Evolutionary conservation across 2,113 vertebrate genomes (phyloP), one percentile per base, ranked within the genome.

Genomic region (Anarhynchus alexandrinus): DNA sequence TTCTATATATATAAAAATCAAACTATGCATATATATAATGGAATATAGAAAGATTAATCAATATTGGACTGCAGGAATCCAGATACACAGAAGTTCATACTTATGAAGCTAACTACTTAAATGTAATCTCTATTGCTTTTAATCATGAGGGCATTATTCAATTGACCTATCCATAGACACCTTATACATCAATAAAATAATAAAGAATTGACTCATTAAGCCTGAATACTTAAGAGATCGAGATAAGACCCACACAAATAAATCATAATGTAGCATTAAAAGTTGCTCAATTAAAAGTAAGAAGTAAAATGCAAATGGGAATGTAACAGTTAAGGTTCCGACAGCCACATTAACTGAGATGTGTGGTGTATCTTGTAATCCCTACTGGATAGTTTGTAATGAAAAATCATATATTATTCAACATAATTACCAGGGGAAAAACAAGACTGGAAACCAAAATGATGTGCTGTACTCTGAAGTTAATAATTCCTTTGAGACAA

Each of bases 361-460:
- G 15, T 77, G 73, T 51, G 42, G 29, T 80, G 11, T 67, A 79
- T 77, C 69, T 84, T 79, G 64, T 65, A 94, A 86, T 72, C 86
- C 57, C 91, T 76, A 76, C 49, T 54, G 93, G 61, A 87, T 27
- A 87, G 77, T 51, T 85, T 29, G 40, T 72, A 96, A 94, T 94
- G 74, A 91, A 94, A 92, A 89, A 82, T 82, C 62, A 91, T 82
- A 29, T 78, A 95, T 97, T 96, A 95, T 91, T 93, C 70, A 95
- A 73, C 9, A 25, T 82, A 70, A 73, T 67, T 95, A 95, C 45
- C 42, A 62, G 47, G 73, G 62, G 81, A 72, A 82, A 93, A 86
- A 59, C 30, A 93, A 38, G 40, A 54, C 62, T 95, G 66, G 77
- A 94, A 95, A 91, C 47, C 14, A 71, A 74, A 94, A 84, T 69